These are phyloP conservation scores for Grus americana DNA, from an alignment of 2,113 vertebrate species.

Conservation along the genomic window DNA sequence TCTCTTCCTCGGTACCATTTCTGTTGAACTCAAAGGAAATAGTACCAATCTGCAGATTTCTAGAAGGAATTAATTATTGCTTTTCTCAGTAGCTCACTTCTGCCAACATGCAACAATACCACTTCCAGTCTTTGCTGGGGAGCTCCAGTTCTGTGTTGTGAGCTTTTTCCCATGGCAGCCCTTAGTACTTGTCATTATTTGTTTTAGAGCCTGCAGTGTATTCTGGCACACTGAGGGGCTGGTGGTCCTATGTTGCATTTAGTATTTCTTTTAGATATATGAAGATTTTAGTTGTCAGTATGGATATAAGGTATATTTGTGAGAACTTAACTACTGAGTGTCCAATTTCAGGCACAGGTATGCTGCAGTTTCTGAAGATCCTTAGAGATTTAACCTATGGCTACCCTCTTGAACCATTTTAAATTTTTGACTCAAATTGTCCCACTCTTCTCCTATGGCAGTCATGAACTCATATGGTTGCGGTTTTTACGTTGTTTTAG, in stretches of 20 bases:
- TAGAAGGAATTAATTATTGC: neutral
- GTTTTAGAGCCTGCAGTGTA: neutral
- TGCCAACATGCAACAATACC: neutral
- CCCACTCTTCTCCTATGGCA: neutral
- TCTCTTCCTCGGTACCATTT: neutral
- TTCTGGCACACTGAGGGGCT: neutral
- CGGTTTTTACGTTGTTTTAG: neutral
- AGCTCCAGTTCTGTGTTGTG: neutral
- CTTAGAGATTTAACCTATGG: neutral
- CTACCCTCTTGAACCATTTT: neutral
- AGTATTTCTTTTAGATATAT: neutral
- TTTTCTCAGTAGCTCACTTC: neutral
- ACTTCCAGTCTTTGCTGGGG: neutral
- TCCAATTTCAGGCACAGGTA: neutral
- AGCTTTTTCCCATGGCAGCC: neutral
- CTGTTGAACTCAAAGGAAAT: neutral
- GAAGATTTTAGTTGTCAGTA: neutral
- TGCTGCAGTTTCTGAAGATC: neutral
- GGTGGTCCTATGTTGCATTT: rapidly evolving
- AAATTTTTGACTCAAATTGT: neutral
- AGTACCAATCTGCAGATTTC: neutral
- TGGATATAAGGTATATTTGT: neutral
- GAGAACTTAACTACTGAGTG: neutral
- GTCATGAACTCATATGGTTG: neutral
- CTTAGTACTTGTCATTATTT: neutral